Percentiles rank a stretch among this genome's conserved stretches.
Evolutionary conservation across 2,113 vertebrate genomes (phyloP).

Genomic region (Malurus elegans): DNA sequence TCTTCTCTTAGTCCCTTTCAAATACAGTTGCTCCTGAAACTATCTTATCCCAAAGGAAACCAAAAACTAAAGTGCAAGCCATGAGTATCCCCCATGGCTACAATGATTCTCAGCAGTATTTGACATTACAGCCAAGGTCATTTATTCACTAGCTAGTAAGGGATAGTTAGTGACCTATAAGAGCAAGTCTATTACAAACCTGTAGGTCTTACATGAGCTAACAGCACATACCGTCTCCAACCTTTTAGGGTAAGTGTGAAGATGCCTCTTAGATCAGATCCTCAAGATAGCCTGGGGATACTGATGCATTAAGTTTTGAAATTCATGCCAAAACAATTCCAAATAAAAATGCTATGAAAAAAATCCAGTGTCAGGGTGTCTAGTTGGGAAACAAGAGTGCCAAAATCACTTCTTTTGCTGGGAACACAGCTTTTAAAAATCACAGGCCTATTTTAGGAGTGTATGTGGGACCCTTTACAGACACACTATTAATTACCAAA

Average conservation of each 20-base stretch:
- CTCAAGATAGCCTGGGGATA: slow-evolving; percentile 49
- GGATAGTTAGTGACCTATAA: slow-evolving; percentile 11
- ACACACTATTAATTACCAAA: not conserved
- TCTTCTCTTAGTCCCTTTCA: not conserved
- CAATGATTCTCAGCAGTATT: not conserved
- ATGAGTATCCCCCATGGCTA: not conserved
- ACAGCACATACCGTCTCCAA: slow-evolving; percentile 14
- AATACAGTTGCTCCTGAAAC: not conserved
- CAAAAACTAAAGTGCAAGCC: not conserved
- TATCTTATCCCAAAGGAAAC: not conserved
- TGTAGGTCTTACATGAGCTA: slow-evolving; percentile 28
- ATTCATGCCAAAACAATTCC: slow-evolving; percentile 21
- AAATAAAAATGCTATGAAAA: slow-evolving; percentile 10
- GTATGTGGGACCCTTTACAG: not conserved
- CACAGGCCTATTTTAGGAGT: not conserved
- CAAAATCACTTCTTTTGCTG: not conserved
- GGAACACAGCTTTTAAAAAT: not conserved
- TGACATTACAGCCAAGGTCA: slow-evolving; percentile 29
- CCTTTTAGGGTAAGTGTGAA: slow-evolving; percentile 57
- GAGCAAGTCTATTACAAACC: slow-evolving; percentile 22
- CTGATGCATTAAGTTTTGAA: slow-evolving; percentile 8
- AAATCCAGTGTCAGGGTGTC: not conserved
- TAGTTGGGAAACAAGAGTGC: not conserved
- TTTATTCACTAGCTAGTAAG: not conserved
- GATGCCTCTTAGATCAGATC: slow-evolving; percentile 59